A percentile compares a stretch with the other conserved stretches of the same genome.
These are phyloP conservation scores for Lampropteryx suffumata DNA, from an alignment of 2,888 invertebrate genomes.

Conservation along the genomic window DNA sequence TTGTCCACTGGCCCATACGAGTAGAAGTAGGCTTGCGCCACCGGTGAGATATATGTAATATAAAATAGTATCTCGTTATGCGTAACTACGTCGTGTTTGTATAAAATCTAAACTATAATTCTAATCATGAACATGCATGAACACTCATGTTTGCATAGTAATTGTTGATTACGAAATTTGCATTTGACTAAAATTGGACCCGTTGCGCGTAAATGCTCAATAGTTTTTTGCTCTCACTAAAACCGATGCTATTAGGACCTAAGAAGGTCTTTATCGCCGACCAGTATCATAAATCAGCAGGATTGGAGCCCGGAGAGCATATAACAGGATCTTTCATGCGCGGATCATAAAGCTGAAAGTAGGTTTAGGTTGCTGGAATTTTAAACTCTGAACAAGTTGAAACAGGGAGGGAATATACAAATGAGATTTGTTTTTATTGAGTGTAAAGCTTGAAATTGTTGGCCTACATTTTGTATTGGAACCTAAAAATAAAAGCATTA, in stretches of 20 bases:
- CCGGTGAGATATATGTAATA: no score
- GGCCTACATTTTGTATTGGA: no score
- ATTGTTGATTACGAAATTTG: not conserved
- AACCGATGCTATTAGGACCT: slow-evolving; percentile 12
- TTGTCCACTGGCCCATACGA: no score
- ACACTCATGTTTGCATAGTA: no score
- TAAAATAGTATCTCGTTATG: no score
- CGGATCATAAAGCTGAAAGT: slow-evolving; percentile 19
- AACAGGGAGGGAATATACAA: not conserved
- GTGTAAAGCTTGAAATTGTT: not conserved
- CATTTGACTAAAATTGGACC: not conserved
- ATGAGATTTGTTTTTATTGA: slow-evolving; percentile 1
- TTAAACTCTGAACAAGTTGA: not conserved
- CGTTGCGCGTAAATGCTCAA: not conserved
- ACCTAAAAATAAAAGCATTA: no score
- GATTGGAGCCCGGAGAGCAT: slow-evolving; percentile 18
- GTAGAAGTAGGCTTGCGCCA: no score
- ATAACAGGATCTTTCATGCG: slow-evolving; percentile 7
- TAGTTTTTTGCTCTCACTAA: slow-evolving; percentile 1
- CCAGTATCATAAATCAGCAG: slow-evolving; percentile 19
- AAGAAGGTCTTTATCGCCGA: slow-evolving; percentile 12
- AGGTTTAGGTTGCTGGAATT: slow-evolving; percentile 13
- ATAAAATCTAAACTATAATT: no score
- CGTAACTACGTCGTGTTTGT: no score
- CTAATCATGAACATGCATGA: no score